Conservation (phyloP, 2,113 vertebrate genomes). For the Dicerorhinus sumatrensis region DNA sequence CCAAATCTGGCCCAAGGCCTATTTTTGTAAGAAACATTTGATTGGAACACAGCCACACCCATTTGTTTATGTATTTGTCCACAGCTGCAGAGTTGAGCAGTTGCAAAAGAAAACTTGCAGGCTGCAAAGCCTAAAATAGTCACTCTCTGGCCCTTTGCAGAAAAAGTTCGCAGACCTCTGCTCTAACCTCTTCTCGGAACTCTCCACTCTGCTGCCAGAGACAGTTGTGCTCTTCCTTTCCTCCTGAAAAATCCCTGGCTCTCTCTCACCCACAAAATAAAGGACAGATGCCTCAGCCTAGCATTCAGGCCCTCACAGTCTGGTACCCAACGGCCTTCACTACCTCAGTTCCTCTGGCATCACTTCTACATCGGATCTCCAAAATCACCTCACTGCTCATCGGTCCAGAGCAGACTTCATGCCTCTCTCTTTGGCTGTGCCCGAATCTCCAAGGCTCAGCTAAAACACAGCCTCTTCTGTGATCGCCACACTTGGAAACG, state of each 20-base stretch:
- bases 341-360: no score
- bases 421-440: background rate
- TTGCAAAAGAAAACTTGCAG: conserved; percentile 17
- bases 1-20: background rate
- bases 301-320: background rate
- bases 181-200: background rate
- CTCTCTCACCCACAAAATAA: background rate
- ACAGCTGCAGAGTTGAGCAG: background rate
- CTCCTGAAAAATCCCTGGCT: background rate
- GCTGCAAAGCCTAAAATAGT: background rate
- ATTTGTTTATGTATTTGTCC: conserved; percentile 7
- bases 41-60: background rate
- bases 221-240: accelerated
- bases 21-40: background rate
- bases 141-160: background rate
- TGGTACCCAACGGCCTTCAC: background rate
- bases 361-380: background rate
- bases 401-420: background rate
- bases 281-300: background rate
- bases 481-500: background rate
- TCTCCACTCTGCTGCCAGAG: background rate
- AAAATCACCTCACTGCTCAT: background rate
- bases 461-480: background rate
- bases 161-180: background rate
- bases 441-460: background rate